Evolutionary conservation across 2,888 invertebrate species (phyloP), one percentile per base, ranked within the genome.

Genomic region (Fragum sueziense): DNA sequence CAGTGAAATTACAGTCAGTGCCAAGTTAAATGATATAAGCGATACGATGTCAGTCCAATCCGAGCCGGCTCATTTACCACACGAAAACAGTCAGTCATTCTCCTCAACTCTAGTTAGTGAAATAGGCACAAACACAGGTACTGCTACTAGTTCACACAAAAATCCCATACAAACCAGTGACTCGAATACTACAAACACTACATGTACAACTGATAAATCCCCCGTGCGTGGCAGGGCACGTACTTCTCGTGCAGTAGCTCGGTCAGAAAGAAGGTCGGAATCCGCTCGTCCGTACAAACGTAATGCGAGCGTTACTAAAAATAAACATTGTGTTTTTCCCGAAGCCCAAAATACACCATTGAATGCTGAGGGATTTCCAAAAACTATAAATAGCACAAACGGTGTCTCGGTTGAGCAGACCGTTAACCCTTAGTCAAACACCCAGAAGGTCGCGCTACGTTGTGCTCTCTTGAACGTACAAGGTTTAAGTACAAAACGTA

Each of bases 361-460:
- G 47, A 14, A 47, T n/a, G 47, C 47, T 47, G 20, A 14, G 47
- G 17, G 14, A 20, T 47, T 47, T 47, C 47, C 14, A 47, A n/a
- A n/a, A 20, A n/a, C 47, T 47, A 47, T 47, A 47, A 47, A 47
- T 9, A 47, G 17, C 14, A 14, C 47, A 47, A 20, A 3, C 14
- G 17, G 3, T 14, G 47, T 20, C 47, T 14, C 47, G 47, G n/a
- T n/a, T 4, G 47, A 3, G 20, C n/a, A 14, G 14, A 20, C 47
- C 20, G 4, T 2, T 47, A 47, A 47, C 17, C 14, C 3, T 14
- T 4, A 14, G 67, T 17, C 20, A 22, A 11, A 25, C 22, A 41
- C 3, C 41, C n/a, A 67, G 37, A 67, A 67, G 65, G 65, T 65
- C 27, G n/a, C 65, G 14, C 33, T 65, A 31, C 65, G n/a, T n/a